Conservation (phyloP, 2,113 vertebrate genomes). For the Corythornis cristatus region DNA sequence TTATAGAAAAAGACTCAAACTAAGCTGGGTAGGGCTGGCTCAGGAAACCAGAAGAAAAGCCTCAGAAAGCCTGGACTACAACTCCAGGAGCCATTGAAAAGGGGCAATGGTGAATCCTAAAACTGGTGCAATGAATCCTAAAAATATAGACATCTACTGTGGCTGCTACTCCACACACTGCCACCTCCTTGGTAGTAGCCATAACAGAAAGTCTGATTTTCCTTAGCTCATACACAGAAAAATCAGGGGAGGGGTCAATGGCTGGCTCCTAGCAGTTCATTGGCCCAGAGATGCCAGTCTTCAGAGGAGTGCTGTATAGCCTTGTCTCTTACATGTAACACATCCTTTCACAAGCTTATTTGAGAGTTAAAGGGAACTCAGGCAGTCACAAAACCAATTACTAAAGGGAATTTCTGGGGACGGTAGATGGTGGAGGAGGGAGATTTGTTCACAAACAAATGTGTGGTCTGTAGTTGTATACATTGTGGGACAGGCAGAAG, state of each 20-base stretch:
- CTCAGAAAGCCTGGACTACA: neutral
- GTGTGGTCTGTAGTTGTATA: neutral
- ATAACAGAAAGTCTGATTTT: neutral
- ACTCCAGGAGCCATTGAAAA: neutral
- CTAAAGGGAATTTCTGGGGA: neutral
- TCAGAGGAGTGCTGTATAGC: neutral
- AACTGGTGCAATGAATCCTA: neutral
- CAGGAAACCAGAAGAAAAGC: neutral
- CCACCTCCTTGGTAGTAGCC: neutral
- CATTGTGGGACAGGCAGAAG: neutral
- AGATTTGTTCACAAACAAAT: neutral
- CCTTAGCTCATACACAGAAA: neutral
- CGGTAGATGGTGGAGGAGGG: neutral
- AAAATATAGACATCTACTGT: neutral
- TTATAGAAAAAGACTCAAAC: neutral
- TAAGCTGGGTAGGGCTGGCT: neutral
- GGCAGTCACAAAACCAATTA: neutral
- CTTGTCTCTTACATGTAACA: neutral
- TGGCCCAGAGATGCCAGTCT: accelerated
- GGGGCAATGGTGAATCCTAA: neutral
- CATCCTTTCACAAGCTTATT: neutral
- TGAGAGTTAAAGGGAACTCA: neutral
- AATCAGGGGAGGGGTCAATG: neutral
- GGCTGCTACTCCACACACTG: neutral
- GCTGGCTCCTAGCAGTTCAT: accelerated